Percentiles rank a stretch among this genome's conserved stretches.
phyloP scores from a whole-genome alignment of 2,797 vertebrate species.

The Spinus pinus region DNA sequence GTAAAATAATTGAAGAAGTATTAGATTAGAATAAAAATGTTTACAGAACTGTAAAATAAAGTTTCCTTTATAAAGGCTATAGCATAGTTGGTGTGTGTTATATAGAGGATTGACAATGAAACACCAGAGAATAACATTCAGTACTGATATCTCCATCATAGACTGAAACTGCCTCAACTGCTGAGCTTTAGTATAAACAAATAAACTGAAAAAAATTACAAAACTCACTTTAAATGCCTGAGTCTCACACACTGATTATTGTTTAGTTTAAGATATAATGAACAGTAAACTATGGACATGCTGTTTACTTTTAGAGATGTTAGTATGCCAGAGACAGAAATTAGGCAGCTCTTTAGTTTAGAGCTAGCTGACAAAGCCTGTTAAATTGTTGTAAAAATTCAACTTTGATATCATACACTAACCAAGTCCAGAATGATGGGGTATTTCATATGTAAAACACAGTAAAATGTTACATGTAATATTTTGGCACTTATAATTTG shows the following conservation, averaged over 20 bases:
- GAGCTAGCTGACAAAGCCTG: not conserved
- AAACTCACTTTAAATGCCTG: not conserved
- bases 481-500: not conserved
- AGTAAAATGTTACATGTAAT: not conserved
- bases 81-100: not conserved
- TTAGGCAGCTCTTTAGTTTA: not conserved
- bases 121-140: not conserved
- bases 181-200: not conserved
- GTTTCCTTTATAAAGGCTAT: not conserved
- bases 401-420: not conserved
- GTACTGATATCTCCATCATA: not conserved
- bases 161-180: not conserved
- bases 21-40: not conserved
- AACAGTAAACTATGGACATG: not conserved
- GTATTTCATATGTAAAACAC: not conserved
- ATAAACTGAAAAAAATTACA: not conserved
- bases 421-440: not conserved
- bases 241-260: not conserved
- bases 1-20: not conserved
- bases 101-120: not conserved
- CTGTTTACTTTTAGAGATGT: not conserved
- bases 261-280: not conserved
- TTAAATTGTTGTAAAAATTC: not conserved
- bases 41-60: not conserved
- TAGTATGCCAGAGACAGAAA: not conserved